These are phyloP conservation scores for Sus scrofa DNA, from an alignment of 2,113 vertebrate genomes.

Conservation along the genomic window T2T-Sscrofa CM000819.6:134922001-134922500, in stretches of 20 bases:
- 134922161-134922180: conserved; percentile 16
- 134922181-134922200: conserved; percentile 54
- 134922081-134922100: background rate
- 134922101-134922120: background rate
- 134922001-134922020: background rate
- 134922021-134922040: background rate
- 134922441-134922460: background rate
- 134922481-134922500: conserved; percentile 29
- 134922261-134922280: conserved; percentile 29
- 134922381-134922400: conserved; percentile 29
- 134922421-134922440: background rate
- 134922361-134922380: conserved; percentile 34
- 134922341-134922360: conserved; percentile 44
- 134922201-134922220: background rate
- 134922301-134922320: conserved; percentile 32
- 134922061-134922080: background rate
- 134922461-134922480: background rate
- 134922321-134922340: conserved; percentile 32
- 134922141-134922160: conserved; percentile 37
- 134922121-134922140: conserved; percentile 26
- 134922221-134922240: conserved; percentile 30
- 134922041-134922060: background rate
- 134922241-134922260: background rate
- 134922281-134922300: conserved; percentile 27
- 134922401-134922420: background rate